Conservation (phyloP, 2,888 invertebrate species). For the Brachypalpus laphriformis region DNA sequence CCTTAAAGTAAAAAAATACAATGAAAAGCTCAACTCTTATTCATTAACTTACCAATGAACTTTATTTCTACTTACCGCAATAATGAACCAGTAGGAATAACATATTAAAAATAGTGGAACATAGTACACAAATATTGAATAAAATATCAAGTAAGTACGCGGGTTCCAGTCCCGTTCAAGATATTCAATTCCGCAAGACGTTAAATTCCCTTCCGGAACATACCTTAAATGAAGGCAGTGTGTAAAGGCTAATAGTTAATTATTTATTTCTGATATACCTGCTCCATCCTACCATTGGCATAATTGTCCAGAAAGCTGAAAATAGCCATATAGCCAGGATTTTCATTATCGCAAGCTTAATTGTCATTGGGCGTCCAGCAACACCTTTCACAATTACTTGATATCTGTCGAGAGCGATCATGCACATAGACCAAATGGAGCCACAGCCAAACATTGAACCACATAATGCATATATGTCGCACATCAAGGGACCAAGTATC, state of each 20-base stretch:
- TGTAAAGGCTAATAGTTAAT: background rate
- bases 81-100: constrained; percentile 94
- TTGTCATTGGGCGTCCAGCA: constrained; percentile 83
- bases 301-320: constrained; percentile 84
- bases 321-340: constrained; percentile 84
- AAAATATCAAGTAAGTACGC: constrained; percentile 90
- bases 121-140: constrained; percentile 91
- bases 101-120: constrained; percentile 90
- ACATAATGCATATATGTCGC: constrained; percentile 93
- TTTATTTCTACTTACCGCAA: constrained; percentile 88
- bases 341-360: constrained; percentile 83
- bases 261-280: constrained; percentile 76
- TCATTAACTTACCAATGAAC: no score
- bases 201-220: constrained; percentile 97
- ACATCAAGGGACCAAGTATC: constrained; percentile 87
- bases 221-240: constrained; percentile 85
- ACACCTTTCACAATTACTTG: constrained; percentile 95
- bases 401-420: constrained; percentile 96
- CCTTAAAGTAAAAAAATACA: constrained; percentile 82
- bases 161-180: constrained; percentile 89
- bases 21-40: background rate
- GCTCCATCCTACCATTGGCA: constrained; percentile 86
- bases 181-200: constrained; percentile 95
- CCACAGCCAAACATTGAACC: constrained; percentile 95
- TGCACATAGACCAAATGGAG: constrained; percentile 96